A percentile compares a stretch with the other conserved stretches of the same genome.
Evolutionary conservation across 2,113 vertebrate genomes (phyloP).

Genomic region (Phaetusa simplex): DNA sequence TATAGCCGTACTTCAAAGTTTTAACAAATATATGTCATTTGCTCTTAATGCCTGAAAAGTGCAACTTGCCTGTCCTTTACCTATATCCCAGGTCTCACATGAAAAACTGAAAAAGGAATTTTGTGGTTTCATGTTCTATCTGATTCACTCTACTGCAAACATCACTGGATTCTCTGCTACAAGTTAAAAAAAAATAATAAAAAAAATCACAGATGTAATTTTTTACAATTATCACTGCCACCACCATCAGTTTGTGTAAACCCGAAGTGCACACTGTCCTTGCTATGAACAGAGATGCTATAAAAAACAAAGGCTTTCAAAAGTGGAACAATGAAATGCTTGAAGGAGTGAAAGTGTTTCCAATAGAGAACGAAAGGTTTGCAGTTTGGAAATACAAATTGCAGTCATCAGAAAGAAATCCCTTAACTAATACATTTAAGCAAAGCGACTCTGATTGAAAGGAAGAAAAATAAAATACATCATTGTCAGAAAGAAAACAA

Average conservation of each 20-base stretch:
- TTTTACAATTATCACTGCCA: neutral
- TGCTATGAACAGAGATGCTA: neutral
- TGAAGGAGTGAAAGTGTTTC: neutral
- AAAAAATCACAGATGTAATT: neutral
- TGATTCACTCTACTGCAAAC: neutral
- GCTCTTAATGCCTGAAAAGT: neutral
- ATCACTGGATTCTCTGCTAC: neutral
- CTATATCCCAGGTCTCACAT: neutral
- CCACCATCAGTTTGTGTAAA: neutral
- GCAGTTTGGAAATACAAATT: neutral
- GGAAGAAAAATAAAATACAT: neutral
- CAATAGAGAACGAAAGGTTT: neutral
- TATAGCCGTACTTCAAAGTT: neutral
- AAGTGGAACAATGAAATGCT: neutral
- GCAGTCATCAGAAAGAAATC: neutral
- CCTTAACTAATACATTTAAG: neutral
- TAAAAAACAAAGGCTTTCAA: neutral
- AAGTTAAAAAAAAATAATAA: neutral
- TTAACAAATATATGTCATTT: neutral
- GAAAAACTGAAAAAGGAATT: neutral
- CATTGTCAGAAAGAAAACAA: neutral
- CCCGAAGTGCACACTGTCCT: neutral
- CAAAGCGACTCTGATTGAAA: neutral
- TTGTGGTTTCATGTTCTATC: neutral
- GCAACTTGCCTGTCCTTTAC: neutral